Evolutionary conservation across 1,140 invertebrate genomes (phyloP).

Genomic region (Hetaerina americana): DNA sequence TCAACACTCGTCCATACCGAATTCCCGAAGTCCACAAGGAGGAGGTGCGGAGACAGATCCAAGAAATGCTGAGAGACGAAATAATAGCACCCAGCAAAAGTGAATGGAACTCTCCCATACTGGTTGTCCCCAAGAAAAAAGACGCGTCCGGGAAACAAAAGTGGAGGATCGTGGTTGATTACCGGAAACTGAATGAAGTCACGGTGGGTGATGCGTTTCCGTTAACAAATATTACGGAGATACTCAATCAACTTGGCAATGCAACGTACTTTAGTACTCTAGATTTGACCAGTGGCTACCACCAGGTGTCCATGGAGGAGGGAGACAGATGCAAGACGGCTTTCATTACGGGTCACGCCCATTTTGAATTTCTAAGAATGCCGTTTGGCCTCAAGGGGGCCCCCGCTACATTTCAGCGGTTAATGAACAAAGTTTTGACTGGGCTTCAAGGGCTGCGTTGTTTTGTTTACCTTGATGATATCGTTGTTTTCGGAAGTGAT

Average conservation of each 20-base stretch:
- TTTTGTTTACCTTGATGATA: conserved; percentile 26
- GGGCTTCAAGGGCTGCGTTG: conserved; percentile 17
- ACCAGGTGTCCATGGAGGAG: conserved; percentile 31
- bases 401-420: conserved; percentile 29
- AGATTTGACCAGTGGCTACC: conserved; percentile 34
- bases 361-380: conserved; percentile 27
- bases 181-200: conserved; percentile 27
- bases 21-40: background rate
- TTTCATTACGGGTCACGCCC: conserved; percentile 25
- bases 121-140: conserved; percentile 25
- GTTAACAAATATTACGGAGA: conserved; percentile 35
- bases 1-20: no score
- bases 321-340: conserved; percentile 31
- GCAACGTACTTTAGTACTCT: conserved; percentile 31
- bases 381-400: no score
- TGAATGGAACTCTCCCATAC: conserved; percentile 23
- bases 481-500: conserved; percentile 15
- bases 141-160: conserved; percentile 27
- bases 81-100: background rate
- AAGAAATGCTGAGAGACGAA: background rate
- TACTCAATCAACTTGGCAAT: conserved; percentile 30
- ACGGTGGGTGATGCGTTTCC: conserved; percentile 35
- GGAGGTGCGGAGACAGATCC: background rate
- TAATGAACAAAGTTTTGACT: conserved; percentile 26
- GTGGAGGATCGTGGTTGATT: conserved; percentile 29